Base-by-base conservation (phyloP, 2,888 invertebrate species). In the Tribolium freemani region DNA sequence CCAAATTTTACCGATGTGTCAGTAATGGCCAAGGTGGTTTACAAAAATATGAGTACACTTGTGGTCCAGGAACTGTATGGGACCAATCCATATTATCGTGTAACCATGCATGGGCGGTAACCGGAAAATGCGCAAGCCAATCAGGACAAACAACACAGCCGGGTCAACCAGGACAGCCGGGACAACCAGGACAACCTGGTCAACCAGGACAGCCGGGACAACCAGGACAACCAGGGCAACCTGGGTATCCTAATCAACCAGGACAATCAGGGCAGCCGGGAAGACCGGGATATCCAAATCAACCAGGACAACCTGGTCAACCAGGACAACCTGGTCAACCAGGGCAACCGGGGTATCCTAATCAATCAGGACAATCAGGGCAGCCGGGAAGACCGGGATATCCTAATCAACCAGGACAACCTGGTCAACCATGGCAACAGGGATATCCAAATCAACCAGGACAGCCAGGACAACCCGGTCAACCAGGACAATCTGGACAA, bases 11-110 rank as follows among this genome's bases (percentile, higher is more conserved):
- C 83, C 89, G 94, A 76, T 95, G 95, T 85, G 93, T 94, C 16
- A 87, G 88, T 70, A 88, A 90, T 81, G 91, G 90, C 0, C 86
- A 88, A 26, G 90, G 89, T 72, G 88, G 88, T 2, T 93, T 88
- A 78, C 90, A 86, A 54, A 91, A 90, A 85, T 92, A 92, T 82
- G 91, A 93, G 74, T 95, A 93, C 83, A 87, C 87, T 9, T 95
- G 95, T 84, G 92, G 91, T 2, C 89, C 91, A 66, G 94, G 93
- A 60, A 95, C 94, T 3, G 91, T 93, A 30, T 95, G 94, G 94
- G 93, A 94, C 86, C 89, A 90, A 69, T 86, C 88, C 61, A 86
- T 90, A 71, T 87, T 90, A 82, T 89, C 91, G 56, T 95, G 95
- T 84, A 94, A 95, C 84, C 90, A 94, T 83, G 89, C 90, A 44